Percentiles rank a stretch among this genome's conserved stretches.
Conservation (phyloP, 2,797 vertebrate genomes). For the Channallabes apus region DNA sequence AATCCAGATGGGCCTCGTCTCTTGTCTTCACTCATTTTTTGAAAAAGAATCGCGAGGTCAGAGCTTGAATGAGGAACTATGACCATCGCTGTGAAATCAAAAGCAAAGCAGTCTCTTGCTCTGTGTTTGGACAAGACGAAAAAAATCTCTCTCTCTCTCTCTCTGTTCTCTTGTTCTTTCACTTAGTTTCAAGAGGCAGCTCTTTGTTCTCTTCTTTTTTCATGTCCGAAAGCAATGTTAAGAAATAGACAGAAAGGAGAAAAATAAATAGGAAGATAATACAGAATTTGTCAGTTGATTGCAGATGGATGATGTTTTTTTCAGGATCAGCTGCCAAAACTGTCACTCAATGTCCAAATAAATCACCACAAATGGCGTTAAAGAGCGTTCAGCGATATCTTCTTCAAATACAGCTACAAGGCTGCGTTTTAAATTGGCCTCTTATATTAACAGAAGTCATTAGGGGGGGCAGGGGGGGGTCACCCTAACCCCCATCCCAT, state of each 20-base stretch:
- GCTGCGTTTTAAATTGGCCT: conserved; percentile 50
- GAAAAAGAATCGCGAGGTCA: conserved; percentile 64
- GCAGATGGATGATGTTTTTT: conserved; percentile 26
- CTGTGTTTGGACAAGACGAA: conserved; percentile 3
- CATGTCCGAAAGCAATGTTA: conserved; percentile 47
- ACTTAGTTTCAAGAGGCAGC: conserved; percentile 51
- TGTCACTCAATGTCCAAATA: conserved; percentile 18
- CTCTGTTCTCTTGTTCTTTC: conserved; percentile 50
- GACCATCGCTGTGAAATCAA: conserved; percentile 72
- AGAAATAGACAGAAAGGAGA: conserved; percentile 15
- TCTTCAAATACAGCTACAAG: conserved; percentile 49
- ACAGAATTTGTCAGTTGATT: conserved; percentile 48
- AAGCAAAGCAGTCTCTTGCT: conserved; percentile 59
- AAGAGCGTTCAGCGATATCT: conserved; percentile 12
- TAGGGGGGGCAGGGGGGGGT: conserved; percentile 48
- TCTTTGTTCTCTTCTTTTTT: conserved; percentile 44
- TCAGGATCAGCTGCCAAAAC: conserved; percentile 22
- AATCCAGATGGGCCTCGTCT: conserved; percentile 67
- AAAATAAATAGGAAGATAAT: conserved; percentile 21
- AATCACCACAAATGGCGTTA: conserved; percentile 45
- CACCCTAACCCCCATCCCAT: conserved; percentile 2
- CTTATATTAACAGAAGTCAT: conserved; percentile 63
- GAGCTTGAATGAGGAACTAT: conserved; percentile 61
- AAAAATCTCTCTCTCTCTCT: conserved; percentile 4
- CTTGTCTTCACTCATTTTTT: conserved; percentile 71